These are phyloP conservation scores for Amazona vittata DNA, from an alignment of 2,113 vertebrate species.

Conservation along the genomic window DNA sequence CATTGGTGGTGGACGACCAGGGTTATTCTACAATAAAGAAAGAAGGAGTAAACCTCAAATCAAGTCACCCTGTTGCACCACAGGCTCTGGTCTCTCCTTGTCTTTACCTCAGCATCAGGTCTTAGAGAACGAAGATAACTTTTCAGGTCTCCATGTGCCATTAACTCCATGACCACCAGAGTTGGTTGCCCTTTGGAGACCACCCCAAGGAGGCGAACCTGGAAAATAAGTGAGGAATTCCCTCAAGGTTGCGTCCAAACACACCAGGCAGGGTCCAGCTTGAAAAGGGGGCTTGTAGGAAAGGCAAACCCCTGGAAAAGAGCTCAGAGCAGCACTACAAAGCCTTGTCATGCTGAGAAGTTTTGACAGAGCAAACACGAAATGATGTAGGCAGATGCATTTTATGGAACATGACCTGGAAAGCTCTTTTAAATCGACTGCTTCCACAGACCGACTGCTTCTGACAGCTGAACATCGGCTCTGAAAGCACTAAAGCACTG, in stretches of 20 bases:
- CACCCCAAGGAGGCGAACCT: conserved; percentile 95
- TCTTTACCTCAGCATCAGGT: conserved; percentile 89
- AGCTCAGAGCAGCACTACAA: neutral
- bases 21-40: conserved; percentile 82
- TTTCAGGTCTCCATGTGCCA: conserved; percentile 95
- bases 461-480: neutral
- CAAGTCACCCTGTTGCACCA: neutral
- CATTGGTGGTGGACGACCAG: conserved; percentile 85
- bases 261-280: neutral
- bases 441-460: neutral
- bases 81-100: neutral
- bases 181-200: conserved; percentile 96
- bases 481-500: neutral
- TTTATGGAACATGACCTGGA: fast-evolving
- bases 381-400: fast-evolving
- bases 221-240: neutral
- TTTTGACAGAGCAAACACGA: neutral
- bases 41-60: neutral
- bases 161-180: conserved; percentile 96
- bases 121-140: conserved; percentile 91
- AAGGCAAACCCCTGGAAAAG: neutral
- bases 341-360: neutral
- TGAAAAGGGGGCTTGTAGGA: neutral
- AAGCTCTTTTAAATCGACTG: neutral
- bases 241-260: neutral